Evolutionary conservation across 2,797 vertebrate genomes (phyloP), one percentile per base, ranked within the genome.

Genomic region (Arremon brunneinucha): DNA sequence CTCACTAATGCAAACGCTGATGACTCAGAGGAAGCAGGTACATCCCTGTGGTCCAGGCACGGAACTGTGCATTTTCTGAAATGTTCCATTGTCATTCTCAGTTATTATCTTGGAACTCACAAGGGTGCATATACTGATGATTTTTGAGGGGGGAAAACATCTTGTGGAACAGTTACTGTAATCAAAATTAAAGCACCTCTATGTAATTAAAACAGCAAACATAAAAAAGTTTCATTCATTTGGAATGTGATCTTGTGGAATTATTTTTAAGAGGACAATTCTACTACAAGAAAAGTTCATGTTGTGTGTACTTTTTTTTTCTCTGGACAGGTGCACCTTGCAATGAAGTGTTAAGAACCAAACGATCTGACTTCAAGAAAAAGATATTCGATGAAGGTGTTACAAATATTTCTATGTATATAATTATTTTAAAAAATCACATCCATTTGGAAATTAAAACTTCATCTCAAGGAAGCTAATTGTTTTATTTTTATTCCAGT

Each of bases 1-100:
- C 87, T 99, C 35, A 99, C 99, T 49, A 99, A 99, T 1, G 98
- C 99, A 37, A 99, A 99, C 1, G 97, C 97, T 30, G 96, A 97
- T 2, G 96, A 98, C 9, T 93, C 95, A 11, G 77, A 53, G 43
- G 93, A 92, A 86, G 44, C 87, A 81, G 98, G 98, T 99, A 96
- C 69, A 11, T 53, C 6, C 35, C 11, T 53, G 78, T 26, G 43
- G 8, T 50, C 63, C 56, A 50, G 62, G 12, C 26, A 14, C 3
- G 56, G 37, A 49, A 11, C 3, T 37, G 16, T 27, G 22, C 8
- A 2, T 59, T 47, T 72, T 41, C 47, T 67, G 27, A 55, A 89
- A 34, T 28, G 7, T 4, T 39, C 19, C 41, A 0, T 2, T 44
- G 12, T 39, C 60, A 6, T 7, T 39, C 44, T 35, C 21, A 22